Percentiles rank a stretch among this genome's conserved stretches.
Evolutionary conservation across 2,797 vertebrate genomes (phyloP).

Genomic region (Philypnodon macrostomus): DNA sequence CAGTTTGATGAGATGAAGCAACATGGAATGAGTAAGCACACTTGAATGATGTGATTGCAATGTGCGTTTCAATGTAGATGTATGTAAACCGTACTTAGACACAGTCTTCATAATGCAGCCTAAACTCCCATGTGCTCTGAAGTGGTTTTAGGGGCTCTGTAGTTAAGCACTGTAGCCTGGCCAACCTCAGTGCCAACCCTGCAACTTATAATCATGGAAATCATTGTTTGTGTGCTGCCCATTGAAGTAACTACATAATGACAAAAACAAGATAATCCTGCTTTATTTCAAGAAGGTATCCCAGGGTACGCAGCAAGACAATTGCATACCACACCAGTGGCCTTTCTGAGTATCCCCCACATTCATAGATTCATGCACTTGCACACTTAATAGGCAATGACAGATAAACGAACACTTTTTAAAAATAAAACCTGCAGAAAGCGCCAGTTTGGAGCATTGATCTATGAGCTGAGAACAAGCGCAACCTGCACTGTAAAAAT

Average conservation of each 20-base stretch:
- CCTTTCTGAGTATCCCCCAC: no score
- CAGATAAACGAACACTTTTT: constrained; percentile 12
- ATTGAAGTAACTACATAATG: constrained; percentile 36
- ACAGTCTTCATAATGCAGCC: constrained; percentile 13
- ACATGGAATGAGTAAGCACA: neutral
- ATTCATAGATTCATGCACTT: no score
- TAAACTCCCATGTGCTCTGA: constrained; percentile 15
- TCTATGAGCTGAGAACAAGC: constrained; percentile 6
- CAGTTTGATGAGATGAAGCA: neutral
- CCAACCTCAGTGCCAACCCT: constrained; percentile 33
- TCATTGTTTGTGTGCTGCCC: constrained; percentile 62
- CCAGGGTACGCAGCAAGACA: constrained; percentile 1
- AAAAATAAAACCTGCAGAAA: constrained; percentile 9
- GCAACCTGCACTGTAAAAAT: neutral
- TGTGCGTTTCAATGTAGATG: constrained; percentile 4
- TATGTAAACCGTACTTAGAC: constrained; percentile 13
- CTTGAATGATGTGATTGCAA: constrained; percentile 2
- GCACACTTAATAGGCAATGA: neutral
- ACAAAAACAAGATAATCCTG: constrained; percentile 34
- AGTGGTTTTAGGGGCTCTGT: constrained; percentile 56
- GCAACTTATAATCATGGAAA: constrained; percentile 59
- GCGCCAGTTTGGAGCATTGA: neutral
- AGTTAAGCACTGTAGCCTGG: constrained; percentile 33
- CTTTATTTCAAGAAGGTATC: constrained; percentile 19
- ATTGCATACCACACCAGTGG: no score